Conservation (phyloP, 2,113 vertebrate genomes). For the Myodes glareolus region DNA sequence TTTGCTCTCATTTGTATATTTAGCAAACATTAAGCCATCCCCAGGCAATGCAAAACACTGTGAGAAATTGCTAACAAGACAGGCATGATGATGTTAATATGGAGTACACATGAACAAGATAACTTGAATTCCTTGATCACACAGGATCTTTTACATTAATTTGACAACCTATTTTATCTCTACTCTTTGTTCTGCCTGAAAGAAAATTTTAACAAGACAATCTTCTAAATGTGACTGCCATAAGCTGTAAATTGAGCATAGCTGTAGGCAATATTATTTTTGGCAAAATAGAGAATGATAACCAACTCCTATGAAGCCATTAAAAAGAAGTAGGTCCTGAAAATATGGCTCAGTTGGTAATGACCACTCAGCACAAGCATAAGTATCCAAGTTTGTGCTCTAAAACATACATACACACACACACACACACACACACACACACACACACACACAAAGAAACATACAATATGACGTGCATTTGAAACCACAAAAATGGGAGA, state of each 20-base stretch:
- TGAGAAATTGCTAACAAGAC: conserved; percentile 2
- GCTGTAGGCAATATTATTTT: not conserved
- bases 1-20: conserved; percentile 42
- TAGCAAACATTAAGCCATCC: not conserved
- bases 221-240: not conserved
- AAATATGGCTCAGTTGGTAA: not conserved
- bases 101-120: not conserved
- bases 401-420: not conserved
- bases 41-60: not conserved
- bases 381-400: not conserved
- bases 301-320: not conserved
- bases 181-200: not conserved
- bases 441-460: too few relatives aligned
- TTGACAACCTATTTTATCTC: not conserved
- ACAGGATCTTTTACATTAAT: not conserved
- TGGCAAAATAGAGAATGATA: not conserved
- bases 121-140: not conserved
- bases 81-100: not conserved
- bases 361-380: not conserved
- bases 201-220: not conserved
- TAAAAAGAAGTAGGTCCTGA: not conserved
- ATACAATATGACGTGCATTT: not conserved
- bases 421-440: not conserved
- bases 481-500: not conserved
- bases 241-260: not conserved